Evolutionary conservation across 2,888 invertebrate species (phyloP), one percentile per base, ranked within the genome.

Genomic region (Tholera decimalis): DNA sequence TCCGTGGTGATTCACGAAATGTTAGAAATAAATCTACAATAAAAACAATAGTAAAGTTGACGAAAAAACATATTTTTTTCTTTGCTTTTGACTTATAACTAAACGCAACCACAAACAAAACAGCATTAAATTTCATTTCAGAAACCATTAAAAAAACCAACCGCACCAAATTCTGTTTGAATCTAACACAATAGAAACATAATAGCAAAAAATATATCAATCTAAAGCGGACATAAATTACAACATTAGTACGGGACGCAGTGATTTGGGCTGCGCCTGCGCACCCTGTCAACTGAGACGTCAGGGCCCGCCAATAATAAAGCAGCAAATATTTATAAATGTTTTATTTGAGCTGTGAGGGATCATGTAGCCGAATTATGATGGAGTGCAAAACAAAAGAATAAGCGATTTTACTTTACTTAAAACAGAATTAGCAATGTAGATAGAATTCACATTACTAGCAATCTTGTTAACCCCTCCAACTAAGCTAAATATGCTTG

Each of bases 311-410:
- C 81, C 75, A 81, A 83, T 89, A 89, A 92, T 92, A 91, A 91
- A 87, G 86, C 87, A 86, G 81, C 93, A 94, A 95, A 95, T 95
- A 94, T 95, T 94, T 95, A 91, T 94, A 94, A 95, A 95, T 95
- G 94, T 95, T 95, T 91, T 91, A 91, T 91, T 88, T 85, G 85
- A 86, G 85, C 87, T 83, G 85, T 86, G 87, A 85, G 81, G 85
- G 90, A 88, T 89, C 90, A 88, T 83, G 80, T 75, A 59, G 55
- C 79, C 26, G 51, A 55, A 53, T 73, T 58, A 22, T 46, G 18
- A 62, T 22, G 7, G 24, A 63, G 74, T 20, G 8, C 55, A 81
- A 84, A 71, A 24, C 0, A 81, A 7, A 24, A 41, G 71, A 64
- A 37, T 6, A 0, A 62, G 82, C 84, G 84, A 55, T 22, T 51